A percentile compares a stretch with the other conserved stretches of the same genome.
phyloP scores from a whole-genome alignment of 2,113 vertebrate species.

The Trinectes maculatus region DNA sequence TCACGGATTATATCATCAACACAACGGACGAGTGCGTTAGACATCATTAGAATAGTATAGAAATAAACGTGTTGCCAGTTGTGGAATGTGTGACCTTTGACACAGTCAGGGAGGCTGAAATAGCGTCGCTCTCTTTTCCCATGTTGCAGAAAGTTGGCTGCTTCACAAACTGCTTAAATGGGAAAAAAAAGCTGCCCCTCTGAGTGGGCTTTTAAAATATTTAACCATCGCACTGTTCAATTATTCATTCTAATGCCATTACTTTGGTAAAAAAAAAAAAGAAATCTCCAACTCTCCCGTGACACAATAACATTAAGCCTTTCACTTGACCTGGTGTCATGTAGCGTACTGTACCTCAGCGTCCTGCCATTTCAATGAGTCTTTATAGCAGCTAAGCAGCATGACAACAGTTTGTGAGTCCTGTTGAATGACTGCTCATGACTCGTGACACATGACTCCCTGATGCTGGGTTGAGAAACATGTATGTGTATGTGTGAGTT shows the following conservation, averaged over 20 bases:
- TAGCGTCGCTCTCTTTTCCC: neutral
- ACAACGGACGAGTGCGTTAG: neutral
- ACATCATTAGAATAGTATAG: neutral
- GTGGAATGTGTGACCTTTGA: constrained; percentile 5
- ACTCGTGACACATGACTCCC: too few species aligned
- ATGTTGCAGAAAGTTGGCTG: constrained; percentile 9
- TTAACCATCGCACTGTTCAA: constrained; percentile 54
- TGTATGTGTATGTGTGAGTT: neutral
- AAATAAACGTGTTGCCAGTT: neutral
- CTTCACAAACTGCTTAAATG: constrained; percentile 53
- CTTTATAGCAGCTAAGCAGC: too few species aligned
- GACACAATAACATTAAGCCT: constrained; percentile 36
- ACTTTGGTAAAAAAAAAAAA: constrained; percentile 53
- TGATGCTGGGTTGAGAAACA: neutral
- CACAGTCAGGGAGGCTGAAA: neutral
- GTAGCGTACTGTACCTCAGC: neutral
- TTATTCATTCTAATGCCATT: constrained; percentile 60
- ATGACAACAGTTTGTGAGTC: neutral
- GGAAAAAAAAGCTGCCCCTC: constrained; percentile 17
- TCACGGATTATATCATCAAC: neutral
- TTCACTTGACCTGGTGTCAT: constrained; percentile 24
- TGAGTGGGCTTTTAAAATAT: constrained; percentile 52
- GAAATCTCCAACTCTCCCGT: constrained; percentile 36
- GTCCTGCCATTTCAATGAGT: neutral
- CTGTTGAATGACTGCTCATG: neutral